Evolutionary conservation across 2,888 invertebrate genomes (phyloP).

Genomic region (Aphrophora alni): DNA sequence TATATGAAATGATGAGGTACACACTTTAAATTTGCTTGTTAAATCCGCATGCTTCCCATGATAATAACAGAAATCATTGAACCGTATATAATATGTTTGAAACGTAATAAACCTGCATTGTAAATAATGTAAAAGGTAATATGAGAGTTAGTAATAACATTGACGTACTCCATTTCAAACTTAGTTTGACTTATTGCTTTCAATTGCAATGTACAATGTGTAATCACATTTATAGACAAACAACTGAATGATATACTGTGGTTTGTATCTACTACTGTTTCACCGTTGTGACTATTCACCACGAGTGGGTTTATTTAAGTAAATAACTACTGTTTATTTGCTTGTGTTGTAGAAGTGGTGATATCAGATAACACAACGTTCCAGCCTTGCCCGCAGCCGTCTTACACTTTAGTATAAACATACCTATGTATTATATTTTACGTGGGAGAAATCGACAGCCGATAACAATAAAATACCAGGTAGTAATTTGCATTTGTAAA

Average conservation of each 20-base stretch:
- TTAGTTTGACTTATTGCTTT: not conserved
- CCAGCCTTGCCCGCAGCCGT: not conserved
- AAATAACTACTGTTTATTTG: not conserved
- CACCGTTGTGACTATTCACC: not conserved
- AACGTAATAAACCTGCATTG: not conserved
- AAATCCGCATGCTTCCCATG: too few relatives aligned
- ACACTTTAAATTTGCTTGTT: too few relatives aligned
- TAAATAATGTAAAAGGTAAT: not conserved
- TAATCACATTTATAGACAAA: not conserved
- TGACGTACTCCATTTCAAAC: not conserved
- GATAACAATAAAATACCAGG: not conserved
- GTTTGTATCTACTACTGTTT: not conserved
- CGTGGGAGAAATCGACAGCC: constrained; percentile 5
- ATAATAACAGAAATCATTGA: not conserved
- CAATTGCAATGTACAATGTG: not conserved
- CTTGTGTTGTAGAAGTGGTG: not conserved
- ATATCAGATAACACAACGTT: not conserved
- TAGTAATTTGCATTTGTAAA: constrained; percentile 5
- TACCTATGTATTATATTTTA: not conserved
- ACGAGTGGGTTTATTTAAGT: not conserved
- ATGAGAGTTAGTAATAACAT: not conserved
- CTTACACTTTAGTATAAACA: not conserved
- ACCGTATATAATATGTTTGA: not conserved
- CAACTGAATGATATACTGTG: not conserved
- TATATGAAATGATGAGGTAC: too few relatives aligned